Base-by-base conservation (phyloP, 2,888 invertebrate genomes). In the Nomada fabriciana region DNA sequence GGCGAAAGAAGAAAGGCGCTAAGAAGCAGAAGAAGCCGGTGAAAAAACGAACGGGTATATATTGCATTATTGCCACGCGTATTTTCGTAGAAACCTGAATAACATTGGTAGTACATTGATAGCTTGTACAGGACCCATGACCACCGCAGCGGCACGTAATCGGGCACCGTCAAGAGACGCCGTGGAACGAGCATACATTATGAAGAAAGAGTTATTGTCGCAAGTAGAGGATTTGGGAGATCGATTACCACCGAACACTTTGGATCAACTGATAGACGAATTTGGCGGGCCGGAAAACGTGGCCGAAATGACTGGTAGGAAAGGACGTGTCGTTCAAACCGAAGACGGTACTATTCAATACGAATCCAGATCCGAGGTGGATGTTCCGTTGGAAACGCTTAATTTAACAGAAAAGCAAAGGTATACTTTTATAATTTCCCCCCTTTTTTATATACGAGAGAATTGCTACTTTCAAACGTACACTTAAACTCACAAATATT, bases 231-330 rank as follows among this genome's bases (percentile, higher is more conserved):
- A 95, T 42, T 95, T 99, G 2, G 99, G 99, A 7, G 96, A 97
- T 0, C 95, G 96, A 29, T 95, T 99, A 87, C 99, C 99, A 9
- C 98, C 99, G 55, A 99, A 99, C 94, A 99, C 99, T 0, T 95
- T 99, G 61, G 99, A 99, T 95, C 99, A 99, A 94, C 95, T 99
- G 15, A 99, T 99, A 85, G 99, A 99, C 94, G 98, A 99, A 93
- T 95, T 99, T 13, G 99, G 99, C 65, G 99, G 99, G 1, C 98
- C 99, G 0, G 98, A 99, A 89, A 98, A 98, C 94, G 99, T 99
- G 0, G 99, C 99, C 0, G 99, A 99, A 96, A 99, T 99, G 99
- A 99, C 99, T 0, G 99, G 99, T 0, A 96, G 99, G 71, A 98
- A 99, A 91, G 99, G 99, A 0, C 94, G 97, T 74, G 98, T 99